Evolutionary conservation across 2,797 vertebrate species (phyloP).

Genomic region (Trematomus bernacchii): DNA sequence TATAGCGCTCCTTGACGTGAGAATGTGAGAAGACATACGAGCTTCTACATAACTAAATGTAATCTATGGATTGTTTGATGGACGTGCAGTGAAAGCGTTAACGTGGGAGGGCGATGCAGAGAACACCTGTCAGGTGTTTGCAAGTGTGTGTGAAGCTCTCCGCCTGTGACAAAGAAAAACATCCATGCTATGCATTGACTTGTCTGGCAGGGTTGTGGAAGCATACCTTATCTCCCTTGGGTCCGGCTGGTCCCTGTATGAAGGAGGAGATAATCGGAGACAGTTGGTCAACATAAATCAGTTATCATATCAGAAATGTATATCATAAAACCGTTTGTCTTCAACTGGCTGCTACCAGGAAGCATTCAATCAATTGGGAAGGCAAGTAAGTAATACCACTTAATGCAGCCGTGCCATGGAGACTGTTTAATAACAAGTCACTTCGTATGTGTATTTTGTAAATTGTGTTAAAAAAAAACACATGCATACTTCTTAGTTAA

Average conservation of each 20-base stretch:
- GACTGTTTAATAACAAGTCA: constrained; percentile 44
- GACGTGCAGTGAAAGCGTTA: constrained; percentile 26
- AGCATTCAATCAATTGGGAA: constrained; percentile 50
- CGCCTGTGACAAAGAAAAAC: constrained; percentile 18
- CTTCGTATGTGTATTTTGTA: not conserved
- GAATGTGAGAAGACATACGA: constrained; percentile 67
- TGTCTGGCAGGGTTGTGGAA: constrained; percentile 24
- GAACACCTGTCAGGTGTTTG: constrained; percentile 43
- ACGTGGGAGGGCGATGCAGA: constrained; percentile 21
- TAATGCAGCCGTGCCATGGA: constrained; percentile 31
- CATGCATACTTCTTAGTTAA: too few species aligned
- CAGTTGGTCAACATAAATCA: constrained; percentile 69
- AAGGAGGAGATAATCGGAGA: constrained; percentile 66
- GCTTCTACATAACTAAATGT: constrained; percentile 63
- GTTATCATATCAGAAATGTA: constrained; percentile 39
- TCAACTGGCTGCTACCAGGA: constrained; percentile 13
- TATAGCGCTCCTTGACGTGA: constrained; percentile 65
- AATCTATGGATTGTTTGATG: constrained; percentile 63
- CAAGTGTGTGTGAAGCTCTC: not conserved
- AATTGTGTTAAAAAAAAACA: too few species aligned
- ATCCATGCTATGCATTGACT: constrained; percentile 18
- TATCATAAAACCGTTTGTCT: constrained; percentile 29
- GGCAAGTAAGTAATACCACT: constrained; percentile 23
- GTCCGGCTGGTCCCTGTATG: constrained; percentile 89
- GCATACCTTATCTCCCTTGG: constrained; percentile 94